Evolutionary conservation across 2,888 invertebrate species (phyloP).

Genomic region (Rhagonycha lutea): DNA sequence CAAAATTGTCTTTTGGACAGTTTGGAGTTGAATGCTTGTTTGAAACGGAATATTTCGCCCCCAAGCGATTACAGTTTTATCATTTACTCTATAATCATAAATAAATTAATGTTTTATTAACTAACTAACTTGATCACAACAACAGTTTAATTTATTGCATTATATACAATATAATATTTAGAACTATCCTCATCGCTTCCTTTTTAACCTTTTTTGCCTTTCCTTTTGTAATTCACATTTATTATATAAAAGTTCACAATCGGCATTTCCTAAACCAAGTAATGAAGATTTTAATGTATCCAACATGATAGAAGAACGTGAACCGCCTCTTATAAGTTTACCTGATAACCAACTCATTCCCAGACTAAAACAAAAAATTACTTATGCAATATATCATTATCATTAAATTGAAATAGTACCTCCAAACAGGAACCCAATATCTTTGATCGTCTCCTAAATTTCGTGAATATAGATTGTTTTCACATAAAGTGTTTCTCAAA

Average conservation of each 20-base stretch:
- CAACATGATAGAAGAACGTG: conserved; percentile 58
- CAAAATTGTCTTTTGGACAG: too few species aligned
- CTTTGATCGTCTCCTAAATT: conserved; percentile 60
- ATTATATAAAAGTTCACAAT: conserved; percentile 66
- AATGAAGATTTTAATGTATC: conserved; percentile 69
- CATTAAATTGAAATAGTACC: conserved; percentile 56
- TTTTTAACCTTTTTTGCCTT: conserved; percentile 1
- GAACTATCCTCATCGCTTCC: neutral
- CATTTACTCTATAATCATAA: too few species aligned
- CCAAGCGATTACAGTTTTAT: too few species aligned
- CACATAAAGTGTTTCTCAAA: conserved; percentile 66
- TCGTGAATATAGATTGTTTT: conserved; percentile 68
- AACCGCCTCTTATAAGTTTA: conserved; percentile 49
- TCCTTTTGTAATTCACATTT: conserved; percentile 56
- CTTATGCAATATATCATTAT: neutral
- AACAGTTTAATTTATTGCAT: too few species aligned
- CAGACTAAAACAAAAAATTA: conserved; percentile 59
- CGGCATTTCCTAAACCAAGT: conserved; percentile 69
- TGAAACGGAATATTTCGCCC: too few species aligned
- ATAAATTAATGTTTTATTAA: too few species aligned
- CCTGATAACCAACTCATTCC: conserved; percentile 79
- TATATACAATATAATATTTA: neutral
- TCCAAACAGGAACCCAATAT: conserved; percentile 77
- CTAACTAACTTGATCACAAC: too few species aligned
- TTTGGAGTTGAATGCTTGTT: too few species aligned